These are phyloP conservation scores for Mamestra configurata DNA, from an alignment of 1,140 invertebrate genomes.

Conservation along the genomic window DNA sequence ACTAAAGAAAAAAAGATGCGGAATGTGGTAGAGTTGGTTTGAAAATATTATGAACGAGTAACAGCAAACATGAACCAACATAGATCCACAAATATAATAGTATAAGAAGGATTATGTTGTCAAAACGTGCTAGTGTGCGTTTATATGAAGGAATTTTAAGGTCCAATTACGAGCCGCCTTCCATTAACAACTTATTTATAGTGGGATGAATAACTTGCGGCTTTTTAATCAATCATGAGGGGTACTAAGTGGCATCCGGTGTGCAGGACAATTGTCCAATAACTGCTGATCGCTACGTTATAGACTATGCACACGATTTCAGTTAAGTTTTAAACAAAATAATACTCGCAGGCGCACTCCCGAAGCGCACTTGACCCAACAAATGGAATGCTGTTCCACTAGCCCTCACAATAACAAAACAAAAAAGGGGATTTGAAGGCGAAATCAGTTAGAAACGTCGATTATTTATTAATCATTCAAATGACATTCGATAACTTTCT, in stretches of 20 bases:
- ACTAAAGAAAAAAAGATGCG: background rate
- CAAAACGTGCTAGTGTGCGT: conserved; percentile 62
- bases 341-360: conserved; percentile 49
- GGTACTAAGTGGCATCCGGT: conserved; percentile 72
- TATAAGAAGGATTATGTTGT: conserved; percentile 35
- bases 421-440: conserved; percentile 48
- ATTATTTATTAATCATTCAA: conserved; percentile 51
- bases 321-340: conserved; percentile 62
- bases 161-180: conserved; percentile 80
- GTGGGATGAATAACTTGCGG: conserved; percentile 83
- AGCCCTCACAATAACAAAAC: conserved; percentile 56
- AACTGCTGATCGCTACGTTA: conserved; percentile 69
- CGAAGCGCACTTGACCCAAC: conserved; percentile 54
- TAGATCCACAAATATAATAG: conserved; percentile 30
- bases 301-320: conserved; percentile 54
- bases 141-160: conserved; percentile 76
- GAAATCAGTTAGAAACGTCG: conserved; percentile 54
- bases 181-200: conserved; percentile 86
- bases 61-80: conserved; percentile 12
- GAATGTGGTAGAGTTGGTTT: background rate
- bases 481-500: conserved; percentile 40
- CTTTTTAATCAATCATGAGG: conserved; percentile 84
- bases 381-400: conserved; percentile 64
- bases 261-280: conserved; percentile 73
- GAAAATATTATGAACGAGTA: background rate